Conservation (phyloP, 2,797 vertebrate species). For the Iguana delicatissima region DNA sequence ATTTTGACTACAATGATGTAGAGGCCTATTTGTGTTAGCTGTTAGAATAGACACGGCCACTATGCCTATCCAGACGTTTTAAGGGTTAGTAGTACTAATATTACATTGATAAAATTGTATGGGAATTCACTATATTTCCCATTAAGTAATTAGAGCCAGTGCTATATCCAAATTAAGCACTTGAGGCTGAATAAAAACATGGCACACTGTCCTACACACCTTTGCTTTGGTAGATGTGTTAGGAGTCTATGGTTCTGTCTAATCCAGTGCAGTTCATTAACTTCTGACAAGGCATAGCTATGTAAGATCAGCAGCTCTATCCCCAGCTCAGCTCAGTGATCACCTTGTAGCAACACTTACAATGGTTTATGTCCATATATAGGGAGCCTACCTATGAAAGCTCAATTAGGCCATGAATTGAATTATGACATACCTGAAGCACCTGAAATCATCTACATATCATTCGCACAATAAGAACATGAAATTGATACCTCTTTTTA, state of each 20-base stretch:
- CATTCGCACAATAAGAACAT: not conserved
- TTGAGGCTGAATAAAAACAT: not conserved
- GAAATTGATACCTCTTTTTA: not conserved
- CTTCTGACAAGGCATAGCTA: not conserved
- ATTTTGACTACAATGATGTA: not conserved
- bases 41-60: not conserved
- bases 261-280: not conserved
- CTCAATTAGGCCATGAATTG: not conserved
- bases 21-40: not conserved
- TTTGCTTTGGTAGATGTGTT: not conserved
- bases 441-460: not conserved
- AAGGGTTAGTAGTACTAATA: not conserved
- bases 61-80: not conserved
- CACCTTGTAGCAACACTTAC: not conserved
- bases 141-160: not conserved
- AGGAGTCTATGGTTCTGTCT: not conserved
- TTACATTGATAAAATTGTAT: not conserved
- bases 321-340: not conserved
- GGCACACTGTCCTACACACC: not conserved
- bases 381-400: constrained; percentile 3
- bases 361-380: not conserved
- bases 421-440: not conserved
- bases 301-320: not conserved
- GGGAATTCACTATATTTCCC: not conserved
- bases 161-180: not conserved